Evolutionary conservation across 2,888 invertebrate genomes (phyloP), one percentile per base, ranked within the genome.

Genomic region (Acleris cristana): DNA sequence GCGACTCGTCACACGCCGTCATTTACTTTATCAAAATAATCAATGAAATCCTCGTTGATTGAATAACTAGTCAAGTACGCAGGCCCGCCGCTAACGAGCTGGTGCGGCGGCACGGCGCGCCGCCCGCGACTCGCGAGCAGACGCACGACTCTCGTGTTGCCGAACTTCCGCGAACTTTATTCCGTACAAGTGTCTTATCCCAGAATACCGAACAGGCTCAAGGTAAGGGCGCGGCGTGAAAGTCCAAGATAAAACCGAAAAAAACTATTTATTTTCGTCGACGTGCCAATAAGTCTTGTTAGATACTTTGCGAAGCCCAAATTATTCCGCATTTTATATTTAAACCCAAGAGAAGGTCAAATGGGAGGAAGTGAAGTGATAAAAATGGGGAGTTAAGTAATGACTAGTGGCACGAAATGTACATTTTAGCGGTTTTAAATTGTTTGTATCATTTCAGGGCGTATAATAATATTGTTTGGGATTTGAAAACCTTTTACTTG

Each of bases 341-440:
- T 77, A 76, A 79, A 78, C 71, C 74, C 68, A 71, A 75, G 79
- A 79, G 74, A 71, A 74, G 78, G 78, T 76, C 73, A 69, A 76
- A 74, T 75, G 76, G 76, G 70, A 79, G 76, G 78, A 82, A 76
- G 77, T 73, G 70, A 77, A 78, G 79, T 84, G 81, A 85, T 85
- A 85, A 86, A 85, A 86, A 78, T 81, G 82, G 77, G 78, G 81
- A 69, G 72, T 74, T 87, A 85, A 86, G 5, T 18, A 16, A 14
- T 79, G 83, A 79, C 75, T 71, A 69, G 70, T 74, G 79, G 76
- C 86, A 86, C 84, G 86, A 73, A 82, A 85, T 75, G 74, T 72
- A 72, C 72, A 75, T 40, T 40, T 14, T 40, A 34, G 34, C 34
- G 10, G 34, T 34, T 34, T 34, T 34, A 40, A 40, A 14, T 40